Evolutionary conservation across 2,113 vertebrate genomes (phyloP), one percentile per base, ranked within the genome.

Genomic region (Gopherus evgoodei): DNA sequence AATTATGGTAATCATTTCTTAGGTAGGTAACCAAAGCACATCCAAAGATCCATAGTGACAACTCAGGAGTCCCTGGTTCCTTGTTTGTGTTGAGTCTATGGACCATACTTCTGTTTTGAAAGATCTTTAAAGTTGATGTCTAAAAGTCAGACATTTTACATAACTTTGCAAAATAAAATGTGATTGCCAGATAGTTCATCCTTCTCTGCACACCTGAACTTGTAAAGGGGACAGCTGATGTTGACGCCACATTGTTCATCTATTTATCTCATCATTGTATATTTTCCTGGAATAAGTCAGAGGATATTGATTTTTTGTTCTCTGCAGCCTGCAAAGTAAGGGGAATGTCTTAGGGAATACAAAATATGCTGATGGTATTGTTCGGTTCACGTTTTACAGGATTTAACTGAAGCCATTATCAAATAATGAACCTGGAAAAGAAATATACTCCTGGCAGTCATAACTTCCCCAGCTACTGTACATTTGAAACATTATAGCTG

Each of bases 331-430:
- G 89, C 59, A 81, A 87, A 94, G 86, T 80, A 90, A 56, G 57
- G 87, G 6, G 17, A 93, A 21, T 85, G 38, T 25, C 57, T 89
- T 50, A 54, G 52, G 59, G 49, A 65, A 75, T 84, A 86, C 42
- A 89, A 94, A 94, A 84, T 31, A 57, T 87, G 80, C 76, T 85
- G 79, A 85, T 50, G 82, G 2, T n/a, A 85, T 88, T 91, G 88
- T n/a, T 89, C 29, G n/a, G n/a, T 87, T 92, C 52, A 92, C 13
- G 69, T 94, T 95, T 89, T 93, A 86, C 4, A 92, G 69, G n/a
- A 93, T 94, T 97, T 97, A 96, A 91, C 78, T 95, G 16, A 88
- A 91, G 69, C 2, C 2, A 88, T 85, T 95, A 92, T 95, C 83
- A 90, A 94, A 97, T 94, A 95, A 93, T 92, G 13, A 89, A 81